phyloP scores from a whole-genome alignment of 2,888 invertebrate species.

The Diachrysia chrysitis region DNA sequence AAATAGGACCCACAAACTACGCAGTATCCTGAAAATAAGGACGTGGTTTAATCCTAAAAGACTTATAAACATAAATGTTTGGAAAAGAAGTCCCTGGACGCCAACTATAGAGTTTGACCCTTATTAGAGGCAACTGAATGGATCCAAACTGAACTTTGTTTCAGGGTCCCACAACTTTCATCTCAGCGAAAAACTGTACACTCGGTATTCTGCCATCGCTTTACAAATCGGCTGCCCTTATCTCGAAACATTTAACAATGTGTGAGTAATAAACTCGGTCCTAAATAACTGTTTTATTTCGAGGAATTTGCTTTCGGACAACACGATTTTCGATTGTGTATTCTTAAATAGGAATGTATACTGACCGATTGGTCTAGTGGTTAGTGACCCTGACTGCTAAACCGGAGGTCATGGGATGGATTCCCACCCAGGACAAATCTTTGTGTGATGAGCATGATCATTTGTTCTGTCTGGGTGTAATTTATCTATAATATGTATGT shows the following conservation, averaged over 20 bases:
- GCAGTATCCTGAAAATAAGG: background rate
- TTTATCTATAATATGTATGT: too few species aligned
- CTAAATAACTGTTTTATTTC: background rate
- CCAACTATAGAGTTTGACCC: constrained; percentile 6
- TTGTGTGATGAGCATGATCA: too few species aligned
- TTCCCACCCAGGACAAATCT: too few species aligned
- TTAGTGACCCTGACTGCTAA: too few species aligned
- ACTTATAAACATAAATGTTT: constrained; percentile 8
- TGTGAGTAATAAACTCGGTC: constrained; percentile 84
- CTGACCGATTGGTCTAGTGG: too few species aligned
- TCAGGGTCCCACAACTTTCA: constrained; percentile 91
- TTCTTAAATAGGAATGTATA: background rate
- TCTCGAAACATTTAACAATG: constrained; percentile 92
- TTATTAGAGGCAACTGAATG: constrained; percentile 27
- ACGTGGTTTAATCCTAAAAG: constrained; percentile 4
- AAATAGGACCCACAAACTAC: background rate
- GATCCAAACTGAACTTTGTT: constrained; percentile 52
- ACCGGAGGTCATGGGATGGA: too few species aligned
- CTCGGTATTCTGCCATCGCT: constrained; percentile 93
- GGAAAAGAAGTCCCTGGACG: constrained; percentile 5
- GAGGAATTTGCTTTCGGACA: background rate
- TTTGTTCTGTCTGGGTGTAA: too few species aligned
- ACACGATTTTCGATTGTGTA: background rate
- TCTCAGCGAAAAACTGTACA: constrained; percentile 93
- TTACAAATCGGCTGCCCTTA: constrained; percentile 94